phyloP scores from a whole-genome alignment of 1,140 invertebrate species.

The Macrocentrus cingulum region DNA sequence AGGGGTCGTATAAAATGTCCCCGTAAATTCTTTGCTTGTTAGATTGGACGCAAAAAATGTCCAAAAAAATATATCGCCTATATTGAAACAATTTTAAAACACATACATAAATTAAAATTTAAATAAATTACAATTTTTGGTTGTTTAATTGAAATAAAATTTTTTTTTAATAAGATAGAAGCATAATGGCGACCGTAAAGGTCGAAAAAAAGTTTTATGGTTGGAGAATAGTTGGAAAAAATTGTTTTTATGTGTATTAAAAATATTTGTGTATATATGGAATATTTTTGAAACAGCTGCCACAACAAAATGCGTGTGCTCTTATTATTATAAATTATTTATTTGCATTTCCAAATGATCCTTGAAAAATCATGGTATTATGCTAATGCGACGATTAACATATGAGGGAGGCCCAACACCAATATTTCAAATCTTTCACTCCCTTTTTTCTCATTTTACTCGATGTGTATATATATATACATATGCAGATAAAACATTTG shows the following conservation, averaged over 20 bases:
- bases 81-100: neutral
- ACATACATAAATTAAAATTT: neutral
- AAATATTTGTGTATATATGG: too few species aligned
- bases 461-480: neutral
- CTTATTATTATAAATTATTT: constrained; percentile 60
- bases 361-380: constrained; percentile 60
- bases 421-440: constrained; percentile 53
- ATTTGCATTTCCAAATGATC: constrained; percentile 60
- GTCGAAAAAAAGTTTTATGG: too few species aligned
- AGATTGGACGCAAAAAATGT: neutral
- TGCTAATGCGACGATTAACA: constrained; percentile 59
- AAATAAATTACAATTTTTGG: neutral
- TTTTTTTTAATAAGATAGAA: too few species aligned
- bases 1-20: constrained; percentile 21
- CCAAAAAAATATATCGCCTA: constrained; percentile 27
- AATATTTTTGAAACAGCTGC: constrained; percentile 24
- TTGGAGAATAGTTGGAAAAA: too few species aligned
- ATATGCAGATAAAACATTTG: too few species aligned
- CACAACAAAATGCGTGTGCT: constrained; percentile 36
- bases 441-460: constrained; percentile 3
- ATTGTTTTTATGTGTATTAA: too few species aligned
- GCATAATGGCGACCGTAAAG: too few species aligned
- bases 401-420: constrained; percentile 48
- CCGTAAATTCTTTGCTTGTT: constrained; percentile 33
- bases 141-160: too few species aligned